Conservation (phyloP, 2,888 invertebrate species). For the Drosophila sordidapex region DNA sequence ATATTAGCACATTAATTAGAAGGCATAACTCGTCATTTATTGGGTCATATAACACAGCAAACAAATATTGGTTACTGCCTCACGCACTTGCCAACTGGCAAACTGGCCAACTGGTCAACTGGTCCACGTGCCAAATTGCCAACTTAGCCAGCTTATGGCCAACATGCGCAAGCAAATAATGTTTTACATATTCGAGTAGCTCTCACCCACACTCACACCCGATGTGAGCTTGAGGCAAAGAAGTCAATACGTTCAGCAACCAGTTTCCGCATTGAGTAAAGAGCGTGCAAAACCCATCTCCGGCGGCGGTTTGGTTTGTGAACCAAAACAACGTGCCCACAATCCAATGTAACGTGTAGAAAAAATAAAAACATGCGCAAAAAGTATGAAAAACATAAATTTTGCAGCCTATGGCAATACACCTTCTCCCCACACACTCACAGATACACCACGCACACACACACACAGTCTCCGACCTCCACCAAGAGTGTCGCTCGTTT, state of each 20-base stretch:
- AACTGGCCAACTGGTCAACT: not conserved
- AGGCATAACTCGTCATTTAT: constrained; percentile 74
- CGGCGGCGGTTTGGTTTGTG: constrained; percentile 28
- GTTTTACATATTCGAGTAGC: constrained; percentile 67
- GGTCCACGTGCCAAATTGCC: constrained; percentile 10
- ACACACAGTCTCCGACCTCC: constrained; percentile 44
- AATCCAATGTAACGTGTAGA: not conserved
- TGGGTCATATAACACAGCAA: constrained; percentile 54
- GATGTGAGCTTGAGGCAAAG: not conserved
- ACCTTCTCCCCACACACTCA: not conserved
- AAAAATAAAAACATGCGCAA: constrained; percentile 29
- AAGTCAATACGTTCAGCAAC: constrained; percentile 40
- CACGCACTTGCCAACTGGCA: constrained; percentile 26
- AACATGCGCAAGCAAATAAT: not conserved
- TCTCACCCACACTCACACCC: constrained; percentile 26
- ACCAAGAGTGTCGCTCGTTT: constrained; percentile 41
- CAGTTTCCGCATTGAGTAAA: constrained; percentile 11
- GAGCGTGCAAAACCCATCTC: constrained; percentile 1
- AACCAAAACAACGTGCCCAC: constrained; percentile 32
- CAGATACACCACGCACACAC: not conserved
- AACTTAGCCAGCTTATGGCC: not conserved
- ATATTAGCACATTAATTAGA: constrained; percentile 71
- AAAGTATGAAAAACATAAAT: constrained; percentile 68
- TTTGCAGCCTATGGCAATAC: constrained; percentile 10
- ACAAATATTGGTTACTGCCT: constrained; percentile 44